phyloP scores from a whole-genome alignment of 1,140 invertebrate genomes.

The Drosophila gunungcola region DNA sequence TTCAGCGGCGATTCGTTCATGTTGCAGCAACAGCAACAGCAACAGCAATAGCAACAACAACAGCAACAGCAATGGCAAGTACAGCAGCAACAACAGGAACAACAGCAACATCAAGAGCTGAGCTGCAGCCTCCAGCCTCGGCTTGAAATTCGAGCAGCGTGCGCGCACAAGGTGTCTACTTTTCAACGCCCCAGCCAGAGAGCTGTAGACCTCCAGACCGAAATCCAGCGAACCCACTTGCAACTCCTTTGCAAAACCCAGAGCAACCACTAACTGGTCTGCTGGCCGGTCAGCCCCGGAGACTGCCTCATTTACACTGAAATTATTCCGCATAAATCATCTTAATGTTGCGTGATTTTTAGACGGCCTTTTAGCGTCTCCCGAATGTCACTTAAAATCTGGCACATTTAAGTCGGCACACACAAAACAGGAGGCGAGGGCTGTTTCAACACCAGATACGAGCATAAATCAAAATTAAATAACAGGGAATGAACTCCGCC shows the following conservation, averaged over 20 bases:
- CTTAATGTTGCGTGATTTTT: slow-evolving; percentile 82
- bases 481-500: slow-evolving; percentile 32
- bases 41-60: slow-evolving; percentile 2
- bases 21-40: slow-evolving; percentile 54
- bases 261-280: slow-evolving; percentile 55
- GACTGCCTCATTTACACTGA: slow-evolving; percentile 79
- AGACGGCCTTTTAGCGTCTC: slow-evolving; percentile 78
- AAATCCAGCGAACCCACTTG: slow-evolving; percentile 9
- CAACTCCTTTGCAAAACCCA: slow-evolving; percentile 22
- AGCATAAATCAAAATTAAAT: slow-evolving; percentile 54
- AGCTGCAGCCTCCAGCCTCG: slow-evolving; percentile 33
- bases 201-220: slow-evolving; percentile 18
- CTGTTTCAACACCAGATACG: slow-evolving; percentile 48
- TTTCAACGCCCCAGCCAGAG: slow-evolving; percentile 69
- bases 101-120: slow-evolving; percentile 9
- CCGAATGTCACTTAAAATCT: slow-evolving; percentile 80
- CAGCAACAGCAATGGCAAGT: slow-evolving; percentile 38
- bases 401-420: slow-evolving; percentile 69
- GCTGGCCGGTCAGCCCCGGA: slow-evolving; percentile 43
- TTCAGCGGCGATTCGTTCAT: slow-evolving; percentile 66
- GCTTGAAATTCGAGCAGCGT: slow-evolving; percentile 74
- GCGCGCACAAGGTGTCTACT: slow-evolving; percentile 78
- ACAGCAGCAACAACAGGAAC: slow-evolving; percentile 34
- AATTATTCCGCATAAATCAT: slow-evolving; percentile 82
- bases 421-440: slow-evolving; percentile 20